Conservation (phyloP, 2,888 invertebrate species). For the Pasiphila rectangulata region DNA sequence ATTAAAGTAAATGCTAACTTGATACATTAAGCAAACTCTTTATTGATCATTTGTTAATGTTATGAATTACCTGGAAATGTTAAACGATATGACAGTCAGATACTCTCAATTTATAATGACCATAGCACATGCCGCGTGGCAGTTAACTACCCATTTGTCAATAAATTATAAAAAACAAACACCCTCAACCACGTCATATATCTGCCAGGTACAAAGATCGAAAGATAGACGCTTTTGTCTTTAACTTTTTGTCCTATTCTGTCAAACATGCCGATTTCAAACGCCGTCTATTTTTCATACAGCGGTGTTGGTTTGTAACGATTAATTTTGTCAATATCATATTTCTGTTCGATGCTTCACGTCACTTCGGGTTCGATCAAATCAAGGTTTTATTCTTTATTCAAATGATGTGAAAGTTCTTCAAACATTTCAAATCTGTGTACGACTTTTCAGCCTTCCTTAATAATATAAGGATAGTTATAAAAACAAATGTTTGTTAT, state of each 20-base stretch:
- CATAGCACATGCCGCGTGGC: conserved; percentile 11
- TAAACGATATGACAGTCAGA: neutral
- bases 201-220: conserved; percentile 50
- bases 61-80: neutral
- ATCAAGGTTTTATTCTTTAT: no score
- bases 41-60: no score
- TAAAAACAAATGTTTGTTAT: no score
- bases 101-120: conserved; percentile 8
- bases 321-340: conserved; percentile 46
- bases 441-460: no score
- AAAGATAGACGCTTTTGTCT: conserved; percentile 52
- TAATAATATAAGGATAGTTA: no score
- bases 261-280: conserved; percentile 58
- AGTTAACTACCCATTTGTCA: conserved; percentile 15
- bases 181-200: conserved; percentile 25
- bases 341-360: conserved; percentile 8
- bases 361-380: neutral
- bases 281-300: conserved; percentile 59
- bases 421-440: no score
- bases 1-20: no score
- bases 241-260: conserved; percentile 50
- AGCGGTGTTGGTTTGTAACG: conserved; percentile 46
- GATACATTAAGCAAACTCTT: no score
- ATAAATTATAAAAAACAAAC: conserved; percentile 24
- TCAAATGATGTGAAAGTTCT: no score